These are phyloP conservation scores for Cetoscarus ocellatus DNA, from an alignment of 2,797 vertebrate species.

Conservation along the genomic window DNA sequence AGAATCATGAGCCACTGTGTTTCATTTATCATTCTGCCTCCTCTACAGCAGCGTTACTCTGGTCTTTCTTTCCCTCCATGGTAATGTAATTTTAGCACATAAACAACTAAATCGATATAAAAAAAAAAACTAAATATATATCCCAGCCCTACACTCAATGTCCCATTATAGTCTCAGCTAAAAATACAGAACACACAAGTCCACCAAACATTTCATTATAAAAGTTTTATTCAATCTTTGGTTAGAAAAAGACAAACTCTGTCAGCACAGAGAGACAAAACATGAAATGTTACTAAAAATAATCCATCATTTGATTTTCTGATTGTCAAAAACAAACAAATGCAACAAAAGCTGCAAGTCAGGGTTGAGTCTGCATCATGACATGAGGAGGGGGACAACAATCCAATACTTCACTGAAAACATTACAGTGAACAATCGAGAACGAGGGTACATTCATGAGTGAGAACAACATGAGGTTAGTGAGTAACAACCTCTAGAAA, in stretches of 20 bases:
- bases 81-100: too few relatives aligned
- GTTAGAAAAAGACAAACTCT: slow-evolving; percentile 39
- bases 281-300: slow-evolving; percentile 19
- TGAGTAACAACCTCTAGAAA: not conserved
- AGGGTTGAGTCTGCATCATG: slow-evolving; percentile 30
- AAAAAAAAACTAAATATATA: too few relatives aligned
- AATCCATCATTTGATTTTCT: slow-evolving; percentile 24
- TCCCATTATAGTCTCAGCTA: slow-evolving; percentile 2
- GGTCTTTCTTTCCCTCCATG: too few relatives aligned
- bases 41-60: too few relatives aligned
- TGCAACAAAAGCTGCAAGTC: slow-evolving; percentile 17
- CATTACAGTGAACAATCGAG: slow-evolving; percentile 4
- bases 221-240: slow-evolving; percentile 55
- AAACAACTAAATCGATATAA: too few relatives aligned
- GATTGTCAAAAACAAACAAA: slow-evolving; percentile 28
- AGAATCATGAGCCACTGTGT: too few relatives aligned
- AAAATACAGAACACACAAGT: slow-evolving; percentile 9
- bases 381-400: not conserved
- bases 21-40: too few relatives aligned
- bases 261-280: slow-evolving; percentile 26
- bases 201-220: slow-evolving; percentile 33
- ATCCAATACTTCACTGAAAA: slow-evolving; percentile 6
- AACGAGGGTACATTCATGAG: slow-evolving; percentile 47
- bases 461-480: too few relatives aligned
- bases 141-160: too few relatives aligned